Evolutionary conservation across 2,113 vertebrate genomes (phyloP).

Genomic region (Chaenogobius annularis): DNA sequence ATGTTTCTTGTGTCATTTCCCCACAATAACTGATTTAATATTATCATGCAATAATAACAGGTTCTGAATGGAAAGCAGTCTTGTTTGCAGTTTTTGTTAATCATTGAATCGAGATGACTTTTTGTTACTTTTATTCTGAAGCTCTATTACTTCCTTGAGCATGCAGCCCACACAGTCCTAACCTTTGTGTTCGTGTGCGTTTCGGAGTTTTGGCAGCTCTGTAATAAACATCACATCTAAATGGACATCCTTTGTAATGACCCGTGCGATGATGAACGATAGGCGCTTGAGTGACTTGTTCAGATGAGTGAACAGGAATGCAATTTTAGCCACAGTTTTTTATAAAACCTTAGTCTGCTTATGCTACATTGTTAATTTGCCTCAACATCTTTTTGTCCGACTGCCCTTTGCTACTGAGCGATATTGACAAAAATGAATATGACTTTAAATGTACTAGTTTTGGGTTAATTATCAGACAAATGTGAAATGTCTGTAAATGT

Average conservation of each 20-base stretch:
- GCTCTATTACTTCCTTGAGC: not conserved
- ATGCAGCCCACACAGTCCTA: not conserved
- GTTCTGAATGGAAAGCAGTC: not conserved
- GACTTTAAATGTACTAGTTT: too few species aligned
- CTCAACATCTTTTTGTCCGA: not conserved
- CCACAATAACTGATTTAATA: not conserved
- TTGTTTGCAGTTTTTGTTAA: not conserved
- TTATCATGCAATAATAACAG: not conserved
- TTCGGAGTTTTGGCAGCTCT: not conserved
- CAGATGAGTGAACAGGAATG: constrained; percentile 7
- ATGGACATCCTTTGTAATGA: constrained; percentile 3
- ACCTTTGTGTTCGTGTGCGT: not conserved
- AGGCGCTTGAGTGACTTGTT: not conserved
- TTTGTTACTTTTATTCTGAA: not conserved
- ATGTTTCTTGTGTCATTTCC: not conserved
- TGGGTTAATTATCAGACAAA: too few species aligned
- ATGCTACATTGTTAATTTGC: not conserved
- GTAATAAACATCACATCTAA: constrained; percentile 1
- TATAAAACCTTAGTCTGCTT: not conserved
- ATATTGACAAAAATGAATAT: too few species aligned
- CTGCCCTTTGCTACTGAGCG: not conserved
- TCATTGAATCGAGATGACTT: not conserved
- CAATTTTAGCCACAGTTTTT: not conserved
- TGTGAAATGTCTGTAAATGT: too few species aligned
- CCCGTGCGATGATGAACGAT: not conserved